Base-by-base conservation (phyloP, 2,113 vertebrate genomes). In the Vidua chalybeata region DNA sequence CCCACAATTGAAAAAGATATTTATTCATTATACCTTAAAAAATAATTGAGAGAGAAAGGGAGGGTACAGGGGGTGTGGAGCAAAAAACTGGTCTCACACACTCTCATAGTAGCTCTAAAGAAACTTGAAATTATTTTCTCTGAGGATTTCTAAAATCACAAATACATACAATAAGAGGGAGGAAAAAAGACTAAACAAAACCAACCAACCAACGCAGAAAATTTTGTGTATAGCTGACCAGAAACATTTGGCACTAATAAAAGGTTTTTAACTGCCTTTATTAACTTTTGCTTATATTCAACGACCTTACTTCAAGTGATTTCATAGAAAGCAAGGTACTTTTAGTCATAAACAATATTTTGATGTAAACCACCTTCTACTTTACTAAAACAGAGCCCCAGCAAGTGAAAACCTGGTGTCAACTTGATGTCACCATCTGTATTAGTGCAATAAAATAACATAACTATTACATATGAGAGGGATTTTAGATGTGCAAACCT, bases 51-150 rank as follows among this genome's bases (percentile, higher is more conserved):
- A 62, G 19, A 66, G 11, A 85, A 90, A 55, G 2, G 4, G 8
- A 59, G 9, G 8, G 15, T 21, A 13, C 23, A 20, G 37, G 4
- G 10, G 16, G 26, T 48, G 11, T 9, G 58, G 7, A 39, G 9
- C 23, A 83, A 87, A 87, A 95, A 83, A 6, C 15, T 61, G 7
- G 43, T 49, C 7, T 67, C 54, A 5, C 12, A 90, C 1, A 78
- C 7, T 24, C 5, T 30, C 52, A 81, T 9, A 62, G 33, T n/a
- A 91, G 41, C 51, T 46, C 23, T 82, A 61, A 87, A 84, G 56
- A 89, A 92, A 93, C 59, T 82, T 51, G 33, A 56, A 95, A 31
- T 30, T 74, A n/a, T 59, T 91, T 88, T 79, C 39, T 94, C 52
- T 69, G 52, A 89, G 33, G 27, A 85, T 27, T 59, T 58, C 6